A percentile compares a stretch with the other conserved stretches of the same genome.
phyloP scores from a whole-genome alignment of 2,888 invertebrate species.

The Leucophenga maculata region DNA sequence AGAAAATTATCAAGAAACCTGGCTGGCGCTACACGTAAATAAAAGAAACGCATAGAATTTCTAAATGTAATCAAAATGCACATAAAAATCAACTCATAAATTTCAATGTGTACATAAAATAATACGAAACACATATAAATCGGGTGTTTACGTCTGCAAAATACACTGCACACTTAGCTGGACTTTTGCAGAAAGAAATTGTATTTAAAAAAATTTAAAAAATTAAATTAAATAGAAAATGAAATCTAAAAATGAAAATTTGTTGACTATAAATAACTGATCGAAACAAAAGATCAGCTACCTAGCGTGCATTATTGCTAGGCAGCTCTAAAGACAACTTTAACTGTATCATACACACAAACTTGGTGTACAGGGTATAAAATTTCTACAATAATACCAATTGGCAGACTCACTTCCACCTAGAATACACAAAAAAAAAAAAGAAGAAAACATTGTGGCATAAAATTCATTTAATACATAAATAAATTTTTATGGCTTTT shows the following conservation, averaged over 20 bases:
- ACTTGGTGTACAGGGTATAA: slow-evolving; percentile 41
- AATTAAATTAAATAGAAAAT: slow-evolving; percentile 24
- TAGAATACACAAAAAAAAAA: not conserved
- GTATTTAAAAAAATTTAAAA: too few species aligned
- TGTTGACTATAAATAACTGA: too few species aligned
- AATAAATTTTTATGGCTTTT: slow-evolving; percentile 53
- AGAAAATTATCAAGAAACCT: slow-evolving; percentile 55
- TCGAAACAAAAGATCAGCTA: too few species aligned
- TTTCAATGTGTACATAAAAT: slow-evolving; percentile 33
- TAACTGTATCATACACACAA: slow-evolving; percentile 62
- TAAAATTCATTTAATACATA: slow-evolving; percentile 14
- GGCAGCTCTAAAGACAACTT: too few species aligned
- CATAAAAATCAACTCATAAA: slow-evolving; percentile 62
- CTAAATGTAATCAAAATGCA: slow-evolving; percentile 49
- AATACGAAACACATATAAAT: too few species aligned
- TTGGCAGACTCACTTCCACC: not conserved
- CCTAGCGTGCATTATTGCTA: too few species aligned
- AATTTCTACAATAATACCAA: too few species aligned
- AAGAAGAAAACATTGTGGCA: not conserved
- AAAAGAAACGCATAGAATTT: slow-evolving; percentile 7
- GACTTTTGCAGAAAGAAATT: too few species aligned
- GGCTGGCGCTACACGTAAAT: slow-evolving; percentile 58
- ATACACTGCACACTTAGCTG: too few species aligned
- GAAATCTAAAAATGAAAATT: slow-evolving; percentile 43
- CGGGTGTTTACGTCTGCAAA: too few species aligned